Evolutionary conservation across 2,113 vertebrate genomes (phyloP).

Genomic region (Marmota monax): DNA sequence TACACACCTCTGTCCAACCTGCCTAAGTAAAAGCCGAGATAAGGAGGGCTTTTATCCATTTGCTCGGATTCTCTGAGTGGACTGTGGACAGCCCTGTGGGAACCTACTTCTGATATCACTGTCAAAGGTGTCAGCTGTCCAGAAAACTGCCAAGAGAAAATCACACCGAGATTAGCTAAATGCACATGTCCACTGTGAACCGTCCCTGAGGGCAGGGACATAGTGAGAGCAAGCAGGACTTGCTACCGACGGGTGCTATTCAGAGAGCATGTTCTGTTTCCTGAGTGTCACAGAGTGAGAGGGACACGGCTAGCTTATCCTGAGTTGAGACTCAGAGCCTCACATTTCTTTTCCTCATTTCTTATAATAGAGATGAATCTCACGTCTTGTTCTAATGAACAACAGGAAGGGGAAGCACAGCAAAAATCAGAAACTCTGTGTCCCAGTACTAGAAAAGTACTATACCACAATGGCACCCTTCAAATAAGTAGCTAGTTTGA

Average conservation of each 20-base stretch:
- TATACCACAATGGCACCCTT: not conserved
- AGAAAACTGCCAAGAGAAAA: slow-evolving; percentile 75
- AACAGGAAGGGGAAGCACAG: not conserved
- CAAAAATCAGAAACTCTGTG: not conserved
- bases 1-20: slow-evolving; percentile 86
- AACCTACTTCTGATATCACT: slow-evolving; percentile 86
- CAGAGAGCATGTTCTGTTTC: not conserved
- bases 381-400: not conserved
- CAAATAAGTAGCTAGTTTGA: not conserved
- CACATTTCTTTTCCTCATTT: not conserved
- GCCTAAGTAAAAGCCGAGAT: slow-evolving; percentile 77
- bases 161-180: slow-evolving; percentile 86
- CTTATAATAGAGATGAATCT: not conserved
- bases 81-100: slow-evolving; percentile 78
- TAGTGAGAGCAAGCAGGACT: not conserved
- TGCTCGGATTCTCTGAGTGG: slow-evolving; percentile 65
- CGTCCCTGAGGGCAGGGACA: not conserved
- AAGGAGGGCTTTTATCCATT: slow-evolving; percentile 80
- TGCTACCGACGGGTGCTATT: not conserved
- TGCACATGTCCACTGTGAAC: not conserved
- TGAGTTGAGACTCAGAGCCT: not conserved
- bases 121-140: slow-evolving; percentile 87
- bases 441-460: not conserved
- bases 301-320: accelerated
- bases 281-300: not conserved